Base-by-base conservation (phyloP, 2,797 vertebrate species). In the Otolemur crassicaudatus region DNA sequence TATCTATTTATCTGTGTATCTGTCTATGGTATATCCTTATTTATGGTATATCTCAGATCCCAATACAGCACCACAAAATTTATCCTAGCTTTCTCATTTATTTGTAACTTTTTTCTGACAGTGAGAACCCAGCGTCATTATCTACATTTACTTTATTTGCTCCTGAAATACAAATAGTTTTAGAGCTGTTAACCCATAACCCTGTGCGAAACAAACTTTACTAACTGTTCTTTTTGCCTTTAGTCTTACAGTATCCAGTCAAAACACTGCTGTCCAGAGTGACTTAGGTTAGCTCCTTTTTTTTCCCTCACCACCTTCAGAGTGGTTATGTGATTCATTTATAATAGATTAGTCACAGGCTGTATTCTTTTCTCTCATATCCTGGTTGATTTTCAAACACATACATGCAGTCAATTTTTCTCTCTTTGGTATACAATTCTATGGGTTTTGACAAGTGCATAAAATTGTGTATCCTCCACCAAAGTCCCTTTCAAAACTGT, bases 141-240 rank as follows among this genome's bases (percentile, higher is more conserved):
- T 60, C 12, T 77, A 31, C 16, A 94, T 76, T 94, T 79, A 90
- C 27, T 87, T 81, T 86, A 56, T 87, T 95, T 25, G 65, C 49
- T 90, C 31, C 43, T 90, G 25, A 43, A 87, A 69, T 90, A 37
- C 16, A 75, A 60, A 91, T 82, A 43, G 29, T 81, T 96, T 94
- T 77, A 96, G 82, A 77, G 82, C 31, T 90, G 61, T 20, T 97
- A 90, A 94, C 72, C n/a, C 7, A 43, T 88, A 93, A 89, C 43
- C 14, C 34, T n/a, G 29, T 87, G 60, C 75, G 49, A 97, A 92
- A 43, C 31, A 75, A 81, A 94, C 56, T 65, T 67, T 40, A 34
- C 37, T 80, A 75, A 25, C 29, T 70, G 29, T 34, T 75, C 11
- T 63, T 90, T 95, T 82, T 79, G 40, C 65, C 72, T 87, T 94